Evolutionary conservation across 2,113 vertebrate genomes (phyloP).

Genomic region (Epinephelus lanceolatus): DNA sequence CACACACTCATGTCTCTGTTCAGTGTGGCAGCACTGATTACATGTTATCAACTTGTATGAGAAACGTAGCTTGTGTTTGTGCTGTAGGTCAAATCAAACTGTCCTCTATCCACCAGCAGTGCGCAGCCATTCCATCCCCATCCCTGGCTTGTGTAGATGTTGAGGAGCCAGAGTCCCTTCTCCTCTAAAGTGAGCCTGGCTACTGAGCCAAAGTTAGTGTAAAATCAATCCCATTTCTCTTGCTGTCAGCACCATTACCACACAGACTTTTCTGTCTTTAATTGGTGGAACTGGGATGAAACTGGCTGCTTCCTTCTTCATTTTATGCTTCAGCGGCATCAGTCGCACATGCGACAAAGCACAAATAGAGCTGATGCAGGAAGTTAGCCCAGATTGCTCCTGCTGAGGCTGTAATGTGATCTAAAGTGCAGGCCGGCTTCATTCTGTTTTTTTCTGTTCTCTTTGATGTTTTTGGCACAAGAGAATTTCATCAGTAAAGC

Average conservation of each 20-base stretch:
- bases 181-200: background rate
- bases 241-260: slow-evolving; percentile 27
- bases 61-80: background rate
- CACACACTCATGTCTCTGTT: background rate
- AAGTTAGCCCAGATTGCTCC: slow-evolving; percentile 8
- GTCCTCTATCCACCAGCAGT: background rate
- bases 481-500: background rate
- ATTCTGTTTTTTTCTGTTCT: background rate
- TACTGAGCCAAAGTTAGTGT: slow-evolving; percentile 34
- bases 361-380: slow-evolving; percentile 43
- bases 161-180: background rate
- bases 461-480: background rate
- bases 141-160: background rate
- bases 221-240: slow-evolving; percentile 56
- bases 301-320: slow-evolving; percentile 3
- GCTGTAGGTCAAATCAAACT: slow-evolving; percentile 4
- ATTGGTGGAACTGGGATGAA: slow-evolving; percentile 24
- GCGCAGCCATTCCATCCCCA: background rate
- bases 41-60: background rate
- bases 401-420: slow-evolving; percentile 20
- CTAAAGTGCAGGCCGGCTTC: background rate
- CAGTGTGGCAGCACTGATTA: background rate
- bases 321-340: slow-evolving; percentile 48
- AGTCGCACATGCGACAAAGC: background rate
- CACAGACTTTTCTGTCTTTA: slow-evolving; percentile 7